Conservation (phyloP, 2,113 vertebrate species). For the Spilogale gracilis region DNA sequence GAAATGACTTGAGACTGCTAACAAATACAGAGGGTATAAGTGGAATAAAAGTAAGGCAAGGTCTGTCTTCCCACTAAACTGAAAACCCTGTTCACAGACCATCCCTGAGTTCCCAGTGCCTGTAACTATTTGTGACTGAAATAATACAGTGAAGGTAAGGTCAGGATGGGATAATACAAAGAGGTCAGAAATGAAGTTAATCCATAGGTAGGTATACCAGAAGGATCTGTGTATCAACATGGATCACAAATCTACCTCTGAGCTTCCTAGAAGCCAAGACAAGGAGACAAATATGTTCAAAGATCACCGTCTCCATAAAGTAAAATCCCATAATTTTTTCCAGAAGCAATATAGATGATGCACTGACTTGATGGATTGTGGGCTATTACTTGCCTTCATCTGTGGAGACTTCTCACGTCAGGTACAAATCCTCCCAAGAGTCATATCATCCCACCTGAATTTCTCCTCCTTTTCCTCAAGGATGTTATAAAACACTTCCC, state of each 20-base stretch:
- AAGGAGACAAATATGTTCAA: not conserved
- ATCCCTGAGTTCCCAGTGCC: not conserved
- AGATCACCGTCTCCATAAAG: not conserved
- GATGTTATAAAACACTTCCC: not conserved
- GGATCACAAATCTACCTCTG: not conserved
- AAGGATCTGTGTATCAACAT: not conserved
- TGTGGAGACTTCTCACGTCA: not conserved
- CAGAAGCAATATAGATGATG: not conserved
- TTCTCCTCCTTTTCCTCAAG: conserved; percentile 20
- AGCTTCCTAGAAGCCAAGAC: not conserved
- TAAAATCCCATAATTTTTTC: not conserved
- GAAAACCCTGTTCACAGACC: not conserved
- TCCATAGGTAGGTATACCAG: not conserved
- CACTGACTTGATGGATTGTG: not conserved
- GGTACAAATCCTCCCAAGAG: not conserved
- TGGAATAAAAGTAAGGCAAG: not conserved
- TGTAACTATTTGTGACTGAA: not conserved
- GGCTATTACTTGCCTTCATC: conserved; percentile 7
- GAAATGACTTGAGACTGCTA: not conserved
- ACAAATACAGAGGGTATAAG: not conserved
- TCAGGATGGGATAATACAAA: not conserved
- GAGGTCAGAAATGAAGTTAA: not conserved
- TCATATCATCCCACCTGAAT: not conserved
- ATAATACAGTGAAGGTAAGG: not conserved
- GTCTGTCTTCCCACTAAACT: not conserved